Evolutionary conservation across 1,140 invertebrate genomes (phyloP).

Genomic region (Scaptomyza hsui): DNA sequence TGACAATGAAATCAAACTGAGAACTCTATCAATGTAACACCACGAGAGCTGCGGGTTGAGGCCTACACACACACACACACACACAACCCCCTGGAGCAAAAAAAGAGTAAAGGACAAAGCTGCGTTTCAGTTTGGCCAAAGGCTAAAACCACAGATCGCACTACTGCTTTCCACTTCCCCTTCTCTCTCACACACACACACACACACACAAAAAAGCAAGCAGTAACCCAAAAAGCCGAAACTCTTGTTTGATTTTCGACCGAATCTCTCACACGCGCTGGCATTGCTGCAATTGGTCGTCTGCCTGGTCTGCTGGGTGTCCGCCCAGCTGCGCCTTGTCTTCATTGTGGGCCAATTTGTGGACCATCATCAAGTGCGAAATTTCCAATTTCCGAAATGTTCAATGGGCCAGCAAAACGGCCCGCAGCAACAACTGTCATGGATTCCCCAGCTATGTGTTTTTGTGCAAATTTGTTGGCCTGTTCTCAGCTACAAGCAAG

Average conservation of each 20-base stretch:
- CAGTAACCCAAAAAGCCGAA: conserved; percentile 30
- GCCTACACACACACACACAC: conserved; percentile 7
- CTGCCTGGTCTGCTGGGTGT: conserved; percentile 1
- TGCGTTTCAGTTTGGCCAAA: conserved; percentile 44
- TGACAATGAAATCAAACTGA: conserved; percentile 77
- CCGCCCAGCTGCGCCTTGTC: conserved; percentile 52
- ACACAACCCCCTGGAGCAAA: not conserved
- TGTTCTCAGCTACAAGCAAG: conserved; percentile 22
- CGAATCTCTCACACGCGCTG: conserved; percentile 42
- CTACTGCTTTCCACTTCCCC: not conserved
- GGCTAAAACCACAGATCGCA: conserved; percentile 37
- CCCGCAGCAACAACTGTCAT: conserved; percentile 61
- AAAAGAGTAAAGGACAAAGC: not conserved
- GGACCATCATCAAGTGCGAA: conserved; percentile 75
- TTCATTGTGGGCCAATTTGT: conserved; percentile 73
- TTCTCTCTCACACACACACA: no score
- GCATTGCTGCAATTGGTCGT: conserved; percentile 39
- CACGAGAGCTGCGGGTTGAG: conserved; percentile 25
- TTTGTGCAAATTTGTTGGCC: conserved; percentile 58
- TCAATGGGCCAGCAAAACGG: conserved; percentile 78
- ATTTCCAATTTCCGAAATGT: conserved; percentile 82
- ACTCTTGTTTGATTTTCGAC: conserved; percentile 49
- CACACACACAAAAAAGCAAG: not conserved
- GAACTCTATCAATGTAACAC: conserved; percentile 19
- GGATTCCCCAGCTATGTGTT: conserved; percentile 43